A percentile compares a stretch with the other conserved stretches of the same genome.
Conservation (phyloP, 1,140 invertebrate species). For the Drosophila sturtevanti region DNA sequence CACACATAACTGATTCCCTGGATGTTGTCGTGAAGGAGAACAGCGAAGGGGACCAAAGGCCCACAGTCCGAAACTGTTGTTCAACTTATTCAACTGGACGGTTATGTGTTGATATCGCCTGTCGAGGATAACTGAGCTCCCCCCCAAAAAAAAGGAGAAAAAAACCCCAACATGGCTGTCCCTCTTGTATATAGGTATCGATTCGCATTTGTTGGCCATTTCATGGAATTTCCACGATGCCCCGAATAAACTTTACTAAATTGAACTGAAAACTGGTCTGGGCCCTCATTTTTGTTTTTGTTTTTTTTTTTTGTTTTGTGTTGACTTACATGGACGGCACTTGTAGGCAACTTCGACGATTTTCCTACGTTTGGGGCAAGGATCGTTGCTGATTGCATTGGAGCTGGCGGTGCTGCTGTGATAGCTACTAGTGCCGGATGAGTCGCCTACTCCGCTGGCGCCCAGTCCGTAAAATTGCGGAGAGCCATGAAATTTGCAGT, state of each 20-base stretch:
- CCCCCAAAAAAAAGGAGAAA: no score
- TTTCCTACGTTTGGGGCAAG: constrained; percentile 92
- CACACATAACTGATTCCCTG: not conserved
- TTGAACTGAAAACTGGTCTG: constrained; percentile 47
- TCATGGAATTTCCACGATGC: constrained; percentile 42
- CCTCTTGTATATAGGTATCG: not conserved
- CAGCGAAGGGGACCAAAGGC: not conserved
- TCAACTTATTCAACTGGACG: constrained; percentile 50
- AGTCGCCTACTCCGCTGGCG: constrained; percentile 72
- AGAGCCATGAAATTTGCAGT: constrained; percentile 93
- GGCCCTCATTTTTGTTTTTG: not conserved
- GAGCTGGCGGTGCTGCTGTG: constrained; percentile 75
- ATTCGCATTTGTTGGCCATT: constrained; percentile 32
- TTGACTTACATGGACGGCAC: constrained; percentile 95
- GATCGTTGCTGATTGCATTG: constrained; percentile 85
- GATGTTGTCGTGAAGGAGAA: not conserved
- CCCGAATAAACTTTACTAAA: constrained; percentile 47
- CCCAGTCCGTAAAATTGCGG: constrained; percentile 89
- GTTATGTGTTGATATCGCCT: constrained; percentile 50
- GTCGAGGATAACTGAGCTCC: constrained; percentile 26
- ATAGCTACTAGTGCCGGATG: constrained; percentile 75
- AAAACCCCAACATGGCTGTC: not conserved
- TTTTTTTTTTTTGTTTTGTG: not conserved
- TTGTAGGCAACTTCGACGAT: constrained; percentile 97
- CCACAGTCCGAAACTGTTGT: constrained; percentile 24